Evolutionary conservation across 2,113 vertebrate species (phyloP), one percentile per base, ranked within the genome.

Genomic region (Cynopterus brachyotis): DNA sequence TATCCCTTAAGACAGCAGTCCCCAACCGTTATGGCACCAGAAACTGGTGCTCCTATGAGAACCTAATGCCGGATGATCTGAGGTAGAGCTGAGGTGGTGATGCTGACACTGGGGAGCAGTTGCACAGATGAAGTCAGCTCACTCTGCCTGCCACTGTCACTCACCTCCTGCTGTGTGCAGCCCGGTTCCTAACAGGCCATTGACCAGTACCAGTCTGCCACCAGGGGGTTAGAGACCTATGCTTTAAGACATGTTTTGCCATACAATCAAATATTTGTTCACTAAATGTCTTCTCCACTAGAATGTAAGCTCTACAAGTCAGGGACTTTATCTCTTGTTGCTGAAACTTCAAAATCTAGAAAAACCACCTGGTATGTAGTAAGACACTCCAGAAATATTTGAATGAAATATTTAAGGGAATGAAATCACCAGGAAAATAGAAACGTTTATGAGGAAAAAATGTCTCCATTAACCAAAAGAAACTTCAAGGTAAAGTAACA

Each of bases 381-480:
- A 76, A 76, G 22, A 12, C 55, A 95, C 55, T 92, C 72, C 79
- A 89, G 55, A 89, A 92, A 60, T 45, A 95, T 30, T 20, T 85
- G 9, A 79, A 72, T 40, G 64, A 67, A 84, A 92, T 16, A 80
- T 50, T 26, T 32, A 86, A 8, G 30, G 15, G 16, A 60, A 85
- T 72, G 6, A 32, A 82, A 0, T 9, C 0, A 8, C 9, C 11
- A 11, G 89, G 64, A 72, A 82, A 70, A 50, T 35, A 37, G 37
- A 64, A 83, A 88, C 13, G 3, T 42, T 79, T 42, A 75, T 55
- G 32, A 70, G 28, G 64, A 55, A 83, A 88, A 95, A 67, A 87
- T 35, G 12, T 81, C 62, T 87, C 67, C 13, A 87, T 24, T 75
- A 90, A 79, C 37, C 32, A 6, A n/a, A 93, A 91, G 16, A 10